These are phyloP conservation scores for Psammodynastes pulverulentus DNA, from an alignment of 2,113 vertebrate genomes.

Conservation along the genomic window DNA sequence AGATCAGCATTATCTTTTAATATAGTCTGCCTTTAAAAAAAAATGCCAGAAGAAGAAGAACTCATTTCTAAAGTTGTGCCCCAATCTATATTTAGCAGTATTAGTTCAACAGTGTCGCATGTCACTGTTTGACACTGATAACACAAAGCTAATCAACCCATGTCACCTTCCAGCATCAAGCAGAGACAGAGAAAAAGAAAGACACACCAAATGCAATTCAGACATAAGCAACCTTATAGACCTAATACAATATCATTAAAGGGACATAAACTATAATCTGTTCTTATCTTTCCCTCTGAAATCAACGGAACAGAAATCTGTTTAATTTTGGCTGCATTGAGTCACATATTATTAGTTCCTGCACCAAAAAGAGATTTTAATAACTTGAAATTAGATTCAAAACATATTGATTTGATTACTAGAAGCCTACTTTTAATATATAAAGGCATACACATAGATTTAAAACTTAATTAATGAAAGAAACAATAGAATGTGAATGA, in stretches of 20 bases:
- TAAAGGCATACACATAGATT: conserved; percentile 14
- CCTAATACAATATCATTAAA: not conserved
- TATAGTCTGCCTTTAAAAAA: not conserved
- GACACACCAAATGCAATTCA: not conserved
- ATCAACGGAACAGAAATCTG: not conserved
- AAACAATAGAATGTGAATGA: conserved; percentile 51
- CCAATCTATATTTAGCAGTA: not conserved
- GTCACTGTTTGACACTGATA: not conserved
- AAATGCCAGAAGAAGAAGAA: not conserved
- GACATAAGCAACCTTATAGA: not conserved
- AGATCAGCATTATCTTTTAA: not conserved
- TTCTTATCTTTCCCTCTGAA: not conserved
- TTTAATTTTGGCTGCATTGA: not conserved
- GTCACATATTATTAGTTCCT: not conserved
- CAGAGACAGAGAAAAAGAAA: not conserved
- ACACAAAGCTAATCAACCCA: not conserved
- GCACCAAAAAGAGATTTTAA: conserved; percentile 36
- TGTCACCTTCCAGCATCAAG: not conserved
- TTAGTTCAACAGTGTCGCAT: not conserved
- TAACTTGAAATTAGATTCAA: conserved; percentile 31
- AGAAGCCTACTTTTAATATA: conserved; percentile 19
- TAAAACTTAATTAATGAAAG: conserved; percentile 59
- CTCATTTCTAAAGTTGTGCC: not conserved
- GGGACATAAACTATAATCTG: not conserved
- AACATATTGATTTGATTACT: conserved; percentile 44